A percentile compares a stretch with the other conserved stretches of the same genome.
Evolutionary conservation across 2,888 invertebrate species (phyloP).

Genomic region (Melitaea athalia): DNA sequence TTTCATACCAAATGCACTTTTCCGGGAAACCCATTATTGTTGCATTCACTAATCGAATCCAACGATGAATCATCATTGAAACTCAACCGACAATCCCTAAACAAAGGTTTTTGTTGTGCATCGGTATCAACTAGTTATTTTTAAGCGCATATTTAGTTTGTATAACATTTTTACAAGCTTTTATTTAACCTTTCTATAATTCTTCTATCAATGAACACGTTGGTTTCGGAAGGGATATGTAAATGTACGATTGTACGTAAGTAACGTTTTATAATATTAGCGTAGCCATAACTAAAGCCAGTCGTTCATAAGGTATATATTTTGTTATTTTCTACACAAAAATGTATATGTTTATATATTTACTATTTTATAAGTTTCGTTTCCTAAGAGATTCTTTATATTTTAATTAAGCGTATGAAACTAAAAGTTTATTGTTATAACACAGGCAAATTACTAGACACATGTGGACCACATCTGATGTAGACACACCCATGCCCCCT

Average conservation of each 20-base stretch:
- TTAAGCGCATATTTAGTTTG: background rate
- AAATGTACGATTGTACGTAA: background rate
- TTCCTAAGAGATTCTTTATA: background rate
- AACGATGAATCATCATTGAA: constrained; percentile 74
- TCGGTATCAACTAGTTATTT: background rate
- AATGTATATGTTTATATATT: no score
- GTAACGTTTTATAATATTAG: background rate
- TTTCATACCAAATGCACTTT: constrained; percentile 37
- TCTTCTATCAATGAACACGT: background rate
- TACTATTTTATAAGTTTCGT: background rate
- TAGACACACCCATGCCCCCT: constrained; percentile 9
- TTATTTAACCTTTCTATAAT: background rate
- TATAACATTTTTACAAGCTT: background rate
- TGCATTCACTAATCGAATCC: constrained; percentile 54
- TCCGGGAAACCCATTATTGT: constrained; percentile 61
- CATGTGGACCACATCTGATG: constrained; percentile 10
- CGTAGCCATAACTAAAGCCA: background rate
- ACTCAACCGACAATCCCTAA: constrained; percentile 59
- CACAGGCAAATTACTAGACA: background rate
- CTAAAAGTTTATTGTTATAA: background rate
- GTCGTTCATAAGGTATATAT: background rate
- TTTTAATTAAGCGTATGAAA: background rate
- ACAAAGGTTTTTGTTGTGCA: constrained; percentile 47
- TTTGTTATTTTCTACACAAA: no score
- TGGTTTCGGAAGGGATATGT: background rate